These are phyloP conservation scores for Tragelaphus strepsiceros DNA, from an alignment of 2,113 vertebrate species.

Conservation along the genomic window DNA sequence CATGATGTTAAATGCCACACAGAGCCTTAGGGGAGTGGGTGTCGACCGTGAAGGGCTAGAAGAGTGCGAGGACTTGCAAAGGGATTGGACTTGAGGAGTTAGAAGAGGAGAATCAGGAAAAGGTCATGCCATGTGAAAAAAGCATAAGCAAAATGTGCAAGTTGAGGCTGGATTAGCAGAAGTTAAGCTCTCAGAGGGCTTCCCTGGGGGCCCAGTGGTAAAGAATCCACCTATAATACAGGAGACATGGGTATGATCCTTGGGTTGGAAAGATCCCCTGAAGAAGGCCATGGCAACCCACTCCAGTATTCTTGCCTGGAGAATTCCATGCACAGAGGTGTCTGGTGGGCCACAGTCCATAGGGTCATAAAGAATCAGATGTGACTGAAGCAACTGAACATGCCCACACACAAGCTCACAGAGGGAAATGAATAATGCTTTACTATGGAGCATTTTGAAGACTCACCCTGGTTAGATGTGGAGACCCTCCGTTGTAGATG, in stretches of 20 bases:
- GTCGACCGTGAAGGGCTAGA: background rate
- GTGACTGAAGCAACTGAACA: background rate
- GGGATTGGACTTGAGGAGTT: background rate
- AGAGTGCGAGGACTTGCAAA: background rate
- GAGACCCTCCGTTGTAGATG: background rate
- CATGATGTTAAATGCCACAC: background rate
- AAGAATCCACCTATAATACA: background rate
- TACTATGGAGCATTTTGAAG: background rate
- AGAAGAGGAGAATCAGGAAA: background rate
- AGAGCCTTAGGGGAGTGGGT: background rate
- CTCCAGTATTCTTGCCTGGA: background rate
- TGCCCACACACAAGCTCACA: accelerated
- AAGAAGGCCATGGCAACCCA: background rate
- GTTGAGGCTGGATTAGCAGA: background rate
- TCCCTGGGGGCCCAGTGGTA: background rate
- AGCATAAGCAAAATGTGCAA: too few species aligned
- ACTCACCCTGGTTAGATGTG: background rate
- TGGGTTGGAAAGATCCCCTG: background rate
- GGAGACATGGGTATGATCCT: background rate
- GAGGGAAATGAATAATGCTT: background rate
- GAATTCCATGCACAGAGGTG: background rate
- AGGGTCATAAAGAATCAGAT: background rate
- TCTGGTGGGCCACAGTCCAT: background rate
- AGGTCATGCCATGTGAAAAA: background rate
- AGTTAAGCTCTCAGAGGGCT: background rate